These are phyloP conservation scores for Petrosia ficiformis DNA, from an alignment of 37 sponge, comb jelly and placozoan genomes.

Conservation along the genomic window DNA sequence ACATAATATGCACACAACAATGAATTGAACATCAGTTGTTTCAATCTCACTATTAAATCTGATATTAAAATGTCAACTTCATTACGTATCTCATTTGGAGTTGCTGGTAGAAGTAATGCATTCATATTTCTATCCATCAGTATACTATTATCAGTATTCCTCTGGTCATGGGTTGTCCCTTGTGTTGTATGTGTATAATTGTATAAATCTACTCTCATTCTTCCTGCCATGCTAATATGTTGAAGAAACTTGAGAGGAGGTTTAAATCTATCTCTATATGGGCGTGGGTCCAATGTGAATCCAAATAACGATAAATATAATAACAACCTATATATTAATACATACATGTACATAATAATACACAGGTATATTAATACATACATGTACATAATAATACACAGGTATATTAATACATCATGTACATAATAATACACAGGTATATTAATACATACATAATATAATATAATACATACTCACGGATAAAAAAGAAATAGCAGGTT, in stretches of 20 bases:
- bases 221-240: background rate
- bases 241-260: conserved; percentile 41
- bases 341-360: background rate
- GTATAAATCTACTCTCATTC: background rate
- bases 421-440: background rate
- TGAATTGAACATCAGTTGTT: conserved; percentile 81
- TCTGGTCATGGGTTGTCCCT: background rate
- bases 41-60: conserved; percentile 62
- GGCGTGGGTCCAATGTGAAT: conserved; percentile 67
- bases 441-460: background rate
- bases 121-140: background rate
- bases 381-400: conserved; percentile 1
- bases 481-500: conserved; percentile 77
- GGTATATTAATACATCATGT: background rate
- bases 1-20: conserved; percentile 82
- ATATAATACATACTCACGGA: conserved; percentile 60
- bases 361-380: background rate
- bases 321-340: conserved; percentile 37
- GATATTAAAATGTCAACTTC: conserved; percentile 66
- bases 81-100: conserved; percentile 53
- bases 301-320: conserved; percentile 84
- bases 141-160: background rate
- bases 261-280: conserved; percentile 18
- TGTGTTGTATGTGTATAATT: background rate
- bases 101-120: conserved; percentile 34